Base-by-base conservation (phyloP, 2,888 invertebrate genomes). In the Lordiphosa fenestrarum region DNA sequence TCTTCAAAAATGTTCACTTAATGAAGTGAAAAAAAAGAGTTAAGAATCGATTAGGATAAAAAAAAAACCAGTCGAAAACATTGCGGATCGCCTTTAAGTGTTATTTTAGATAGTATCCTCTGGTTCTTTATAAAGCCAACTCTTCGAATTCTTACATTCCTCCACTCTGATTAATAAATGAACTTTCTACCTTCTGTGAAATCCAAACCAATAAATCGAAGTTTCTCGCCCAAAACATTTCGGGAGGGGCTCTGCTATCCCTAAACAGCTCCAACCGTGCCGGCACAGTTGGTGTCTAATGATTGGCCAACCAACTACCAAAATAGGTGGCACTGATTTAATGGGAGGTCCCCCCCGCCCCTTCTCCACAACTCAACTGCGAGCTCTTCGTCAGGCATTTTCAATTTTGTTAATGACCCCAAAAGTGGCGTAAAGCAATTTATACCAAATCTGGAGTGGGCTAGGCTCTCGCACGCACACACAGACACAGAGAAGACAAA, bases 381-480 rank as follows among this genome's bases (percentile, higher is more conserved):
- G 61, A 57, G 49, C 66, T 69, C 67, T 57, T 66, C 64, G 69
- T 66, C 69, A 71, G 76, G 78, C 77, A 84, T 87, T 86, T 86
- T 86, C 87, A 86, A 87, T 87, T 86, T 87, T 69, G 86, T 86
- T 86, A 86, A 86, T 86, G 86, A 87, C 85, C 86, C 30, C 87
- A 80, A 87, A 86, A 81, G 77, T 86, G 87, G 81, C 84, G 85
- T 85, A 81, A 73, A 86, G 86, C 86, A 85, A 87, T 86, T 87
- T 86, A 86, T 85, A 82, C 72, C 68, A 48, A 44, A 33, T 25
- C 47, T 48, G 42, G 47, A 53, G 30, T 19, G 30, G 2, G 44
- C 15, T 44, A 42, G 10, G 25, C 61, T 42, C 57, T 19, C 19
- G 19, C 57, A 44, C 19, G 19, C 57, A 44, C 63, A 68, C 66